Evolutionary conservation across 1,140 invertebrate species (phyloP).

Genomic region (Coenobita brevimanus): DNA sequence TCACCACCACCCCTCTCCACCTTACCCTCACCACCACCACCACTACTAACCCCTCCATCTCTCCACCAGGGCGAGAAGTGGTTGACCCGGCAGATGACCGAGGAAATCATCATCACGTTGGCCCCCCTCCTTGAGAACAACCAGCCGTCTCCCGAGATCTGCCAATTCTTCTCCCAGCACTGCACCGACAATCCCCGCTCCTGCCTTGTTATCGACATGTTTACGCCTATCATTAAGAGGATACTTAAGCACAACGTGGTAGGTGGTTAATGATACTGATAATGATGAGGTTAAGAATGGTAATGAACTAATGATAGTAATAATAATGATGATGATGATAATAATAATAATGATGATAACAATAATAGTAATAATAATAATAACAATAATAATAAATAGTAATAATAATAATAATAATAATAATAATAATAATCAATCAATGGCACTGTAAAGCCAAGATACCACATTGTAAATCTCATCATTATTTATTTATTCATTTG

Average conservation of each 20-base stretch:
- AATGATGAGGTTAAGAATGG: not conserved
- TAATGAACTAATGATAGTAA: too few species aligned
- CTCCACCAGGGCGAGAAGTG: slow-evolving; percentile 63
- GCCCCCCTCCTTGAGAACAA: slow-evolving; percentile 78
- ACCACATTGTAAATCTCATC: too few species aligned
- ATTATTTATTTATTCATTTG: too few species aligned
- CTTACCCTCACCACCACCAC: not conserved
- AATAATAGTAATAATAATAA: too few species aligned
- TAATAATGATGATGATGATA: too few species aligned
- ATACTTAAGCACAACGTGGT: slow-evolving; percentile 89
- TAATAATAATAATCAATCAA: too few species aligned
- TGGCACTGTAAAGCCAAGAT: too few species aligned
- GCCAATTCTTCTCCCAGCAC: slow-evolving; percentile 77
- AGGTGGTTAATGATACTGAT: slow-evolving; percentile 72
- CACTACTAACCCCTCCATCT: not conserved
- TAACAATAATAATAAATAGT: too few species aligned
- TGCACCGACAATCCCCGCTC: slow-evolving; percentile 79
- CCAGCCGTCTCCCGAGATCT: slow-evolving; percentile 79
- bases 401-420: too few species aligned
- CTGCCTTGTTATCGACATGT: slow-evolving; percentile 77
- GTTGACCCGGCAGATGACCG: slow-evolving; percentile 70
- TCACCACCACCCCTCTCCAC: not conserved
- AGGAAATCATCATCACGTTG: slow-evolving; percentile 78
- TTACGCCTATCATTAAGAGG: slow-evolving; percentile 84
- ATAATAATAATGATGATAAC: too few species aligned